A percentile compares a stretch with the other conserved stretches of the same genome.
Evolutionary conservation across 1,140 invertebrate genomes (phyloP).

Genomic region (Pseudoatta argentina): DNA sequence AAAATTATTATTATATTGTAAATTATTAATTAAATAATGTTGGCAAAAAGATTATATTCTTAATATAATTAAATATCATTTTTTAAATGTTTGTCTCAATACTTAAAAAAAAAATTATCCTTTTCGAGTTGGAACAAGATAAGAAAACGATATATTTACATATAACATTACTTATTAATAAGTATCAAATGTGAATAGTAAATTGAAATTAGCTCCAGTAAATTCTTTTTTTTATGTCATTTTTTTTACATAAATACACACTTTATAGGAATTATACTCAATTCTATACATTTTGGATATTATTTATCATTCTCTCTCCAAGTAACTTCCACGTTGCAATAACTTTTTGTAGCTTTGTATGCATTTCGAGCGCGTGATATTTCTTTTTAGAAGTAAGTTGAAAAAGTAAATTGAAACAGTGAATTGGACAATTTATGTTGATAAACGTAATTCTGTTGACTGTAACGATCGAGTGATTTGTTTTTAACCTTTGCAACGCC

Average conservation of each 20-base stretch:
- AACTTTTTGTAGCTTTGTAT: background rate
- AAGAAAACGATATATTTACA: background rate
- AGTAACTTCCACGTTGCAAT: too few species aligned
- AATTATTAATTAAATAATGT: too few species aligned
- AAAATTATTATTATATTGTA: too few species aligned
- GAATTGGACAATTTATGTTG: constrained; percentile 45
- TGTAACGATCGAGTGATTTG: constrained; percentile 40
- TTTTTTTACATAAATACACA: background rate
- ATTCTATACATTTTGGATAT: background rate
- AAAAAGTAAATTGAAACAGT: background rate
- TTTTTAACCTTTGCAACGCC: constrained; percentile 31
- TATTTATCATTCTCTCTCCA: background rate
- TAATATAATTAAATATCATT: too few species aligned
- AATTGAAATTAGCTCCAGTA: background rate
- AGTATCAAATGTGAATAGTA: background rate
- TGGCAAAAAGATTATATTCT: too few species aligned
- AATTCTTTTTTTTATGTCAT: background rate
- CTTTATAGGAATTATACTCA: background rate
- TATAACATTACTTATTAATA: constrained; percentile 14
- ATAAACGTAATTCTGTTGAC: constrained; percentile 38
- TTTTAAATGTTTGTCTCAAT: too few species aligned
- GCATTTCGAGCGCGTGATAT: background rate
- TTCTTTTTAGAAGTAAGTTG: background rate
- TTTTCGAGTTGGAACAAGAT: too few species aligned
- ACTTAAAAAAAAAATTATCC: too few species aligned